phyloP scores from a whole-genome alignment of 23 tunicate genomes.

The Halocynthia roretzi region DNA sequence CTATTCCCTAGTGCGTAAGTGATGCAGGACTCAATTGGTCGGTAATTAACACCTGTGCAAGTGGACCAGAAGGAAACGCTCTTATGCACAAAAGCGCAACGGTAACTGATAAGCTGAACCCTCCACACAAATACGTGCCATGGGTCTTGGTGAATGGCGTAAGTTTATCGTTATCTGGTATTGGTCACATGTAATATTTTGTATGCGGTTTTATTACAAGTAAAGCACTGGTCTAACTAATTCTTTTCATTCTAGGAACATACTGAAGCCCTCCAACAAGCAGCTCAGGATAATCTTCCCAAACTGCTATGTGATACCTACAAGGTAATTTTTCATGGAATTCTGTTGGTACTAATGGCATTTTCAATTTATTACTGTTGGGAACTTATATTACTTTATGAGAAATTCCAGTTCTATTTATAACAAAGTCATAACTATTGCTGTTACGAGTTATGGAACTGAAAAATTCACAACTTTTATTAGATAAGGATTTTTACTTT shows the following conservation, averaged over 20 bases:
- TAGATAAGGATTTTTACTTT: too few species aligned
- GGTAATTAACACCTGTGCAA: constrained; percentile 49
- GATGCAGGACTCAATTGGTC: constrained; percentile 43
- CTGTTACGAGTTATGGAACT: too few species aligned
- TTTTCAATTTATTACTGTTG: too few species aligned
- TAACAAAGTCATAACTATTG: too few species aligned
- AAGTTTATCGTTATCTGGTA: neutral
- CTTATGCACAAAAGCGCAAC: constrained; percentile 68
- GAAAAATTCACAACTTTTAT: too few species aligned
- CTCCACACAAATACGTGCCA: constrained; percentile 61
- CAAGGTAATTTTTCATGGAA: constrained; percentile 2
- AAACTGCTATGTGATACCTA: constrained; percentile 64
- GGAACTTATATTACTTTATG: too few species aligned
- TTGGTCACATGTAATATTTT: too few species aligned
- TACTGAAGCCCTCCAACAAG: constrained; percentile 62
- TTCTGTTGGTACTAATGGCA: too few species aligned
- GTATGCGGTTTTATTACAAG: too few species aligned
- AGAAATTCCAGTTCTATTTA: too few species aligned
- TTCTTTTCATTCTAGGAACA: constrained; percentile 18
- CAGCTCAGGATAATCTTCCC: constrained; percentile 48
- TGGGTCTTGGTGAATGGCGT: constrained; percentile 70
- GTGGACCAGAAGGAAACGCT: constrained; percentile 57
- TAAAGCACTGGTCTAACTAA: neutral
- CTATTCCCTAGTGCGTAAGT: constrained; percentile 29
- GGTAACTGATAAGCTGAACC: constrained; percentile 53